Evolutionary conservation across 2,797 vertebrate genomes (phyloP), one percentile per base, ranked within the genome.

Genomic region (Anas flavirostris): DNA sequence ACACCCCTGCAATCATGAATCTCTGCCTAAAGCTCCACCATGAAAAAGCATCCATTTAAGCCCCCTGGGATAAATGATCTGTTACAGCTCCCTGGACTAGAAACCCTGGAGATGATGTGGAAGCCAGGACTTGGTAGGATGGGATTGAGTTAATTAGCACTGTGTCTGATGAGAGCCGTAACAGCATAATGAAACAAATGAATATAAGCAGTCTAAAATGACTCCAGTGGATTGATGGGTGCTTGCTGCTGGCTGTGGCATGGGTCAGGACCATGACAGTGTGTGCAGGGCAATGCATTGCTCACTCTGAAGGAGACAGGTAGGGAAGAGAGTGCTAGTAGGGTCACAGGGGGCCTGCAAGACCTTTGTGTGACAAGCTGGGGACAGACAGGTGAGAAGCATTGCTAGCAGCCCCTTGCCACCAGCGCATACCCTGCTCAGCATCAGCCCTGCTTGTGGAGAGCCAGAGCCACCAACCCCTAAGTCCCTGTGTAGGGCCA

Each of bases 111-210:
- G 90, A 88, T 81, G 46, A 83, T 82, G 39, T 64, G 74, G 52
- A 69, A 96, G 72, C 81, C 68, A 80, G 26, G 67, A 93, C 41
- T 79, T 77, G 70, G 81, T 79, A 73, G 60, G 60, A 77, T 85
- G 75, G 88, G 88, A 93, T 35, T 64, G 56, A 96, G 83, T 93
- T 94, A 96, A 96, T 94, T 93, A 96, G 93, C 90, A 69, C 46
- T n/a, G 73, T n/a, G 70, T 90, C 91, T 94, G 82, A 95, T 55
- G 74, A 96, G 90, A 86, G 48, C 75, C 0, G 1, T 95, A 95
- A 90, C 43, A 66, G 68, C 12, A 1, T 72, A 86, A 93, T 70
- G 81, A 93, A 96, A 94, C 84, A 92, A 94, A 93, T 58, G 88
- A 82, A 85, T 90, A 77, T 85, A 93, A 93, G 64, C 83, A 48